Percentiles rank a stretch among this genome's conserved stretches.
Evolutionary conservation across 2,888 invertebrate genomes (phyloP).

Genomic region (Cyclophora punctaria): DNA sequence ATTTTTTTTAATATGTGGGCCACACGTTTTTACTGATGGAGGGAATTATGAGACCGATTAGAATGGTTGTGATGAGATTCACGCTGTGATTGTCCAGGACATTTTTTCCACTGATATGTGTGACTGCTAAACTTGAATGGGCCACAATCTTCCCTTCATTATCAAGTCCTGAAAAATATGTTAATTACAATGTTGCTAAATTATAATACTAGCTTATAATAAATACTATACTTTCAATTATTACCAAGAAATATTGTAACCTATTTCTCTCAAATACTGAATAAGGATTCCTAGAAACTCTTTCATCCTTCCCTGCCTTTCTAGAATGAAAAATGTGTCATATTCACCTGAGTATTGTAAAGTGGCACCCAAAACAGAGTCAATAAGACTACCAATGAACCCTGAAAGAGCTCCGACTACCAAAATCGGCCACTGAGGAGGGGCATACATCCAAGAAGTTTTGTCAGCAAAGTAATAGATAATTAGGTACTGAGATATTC

Average conservation of each 20-base stretch:
- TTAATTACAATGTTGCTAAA: no score
- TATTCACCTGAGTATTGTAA: constrained; percentile 86
- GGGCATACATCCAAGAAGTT: constrained; percentile 71
- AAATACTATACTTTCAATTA: no score
- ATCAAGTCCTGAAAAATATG: constrained; percentile 74
- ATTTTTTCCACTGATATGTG: constrained; percentile 83
- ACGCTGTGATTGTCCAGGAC: constrained; percentile 91
- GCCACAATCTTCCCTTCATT: constrained; percentile 82
- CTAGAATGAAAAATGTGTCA: not conserved
- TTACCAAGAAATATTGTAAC: no score
- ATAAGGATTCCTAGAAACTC: no score
- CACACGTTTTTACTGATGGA: constrained; percentile 65
- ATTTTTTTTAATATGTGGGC: constrained; percentile 27
- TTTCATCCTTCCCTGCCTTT: no score
- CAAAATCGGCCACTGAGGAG: constrained; percentile 87
- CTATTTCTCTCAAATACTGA: no score
- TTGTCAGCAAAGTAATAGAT: constrained; percentile 78
- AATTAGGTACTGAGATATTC: constrained; percentile 81
- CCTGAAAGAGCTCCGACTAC: constrained; percentile 83
- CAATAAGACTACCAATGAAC: constrained; percentile 85
- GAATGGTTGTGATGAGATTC: constrained; percentile 86
- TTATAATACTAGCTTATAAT: no score
- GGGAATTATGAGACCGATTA: constrained; percentile 83
- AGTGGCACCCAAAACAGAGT: constrained; percentile 89
- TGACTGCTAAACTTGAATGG: constrained; percentile 79